phyloP scores from a whole-genome alignment of 2,797 vertebrate genomes.

The Menidia menidia region DNA sequence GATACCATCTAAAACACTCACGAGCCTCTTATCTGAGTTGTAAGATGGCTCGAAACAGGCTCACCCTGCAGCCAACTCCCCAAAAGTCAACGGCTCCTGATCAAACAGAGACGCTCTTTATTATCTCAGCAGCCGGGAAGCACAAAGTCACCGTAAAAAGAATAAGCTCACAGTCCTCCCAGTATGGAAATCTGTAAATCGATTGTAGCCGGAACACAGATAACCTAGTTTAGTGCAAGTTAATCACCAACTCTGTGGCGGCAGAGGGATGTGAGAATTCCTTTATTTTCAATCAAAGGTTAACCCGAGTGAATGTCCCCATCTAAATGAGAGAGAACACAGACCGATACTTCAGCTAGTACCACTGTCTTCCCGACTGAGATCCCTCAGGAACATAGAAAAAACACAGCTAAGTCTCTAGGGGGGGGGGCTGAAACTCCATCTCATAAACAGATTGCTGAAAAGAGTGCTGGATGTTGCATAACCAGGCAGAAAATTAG shows the following conservation, averaged over 20 bases:
- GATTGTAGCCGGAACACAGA: constrained; percentile 25
- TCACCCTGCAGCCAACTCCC: constrained; percentile 40
- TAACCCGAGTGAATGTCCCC: constrained; percentile 17
- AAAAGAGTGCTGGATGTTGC: constrained; percentile 14
- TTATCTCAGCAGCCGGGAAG: constrained; percentile 7
- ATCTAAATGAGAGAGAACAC: background rate
- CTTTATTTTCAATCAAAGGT: constrained; percentile 31
- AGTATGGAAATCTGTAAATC: constrained; percentile 23
- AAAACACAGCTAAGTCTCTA: background rate
- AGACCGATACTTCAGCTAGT: background rate
- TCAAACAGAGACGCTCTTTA: constrained; percentile 62
- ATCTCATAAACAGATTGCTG: background rate
- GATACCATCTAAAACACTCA: constrained; percentile 4
- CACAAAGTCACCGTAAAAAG: constrained; percentile 17
- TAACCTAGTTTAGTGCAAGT: constrained; percentile 21
- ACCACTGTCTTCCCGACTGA: background rate
- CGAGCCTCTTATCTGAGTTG: too few relatives aligned
- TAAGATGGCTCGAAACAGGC: background rate
- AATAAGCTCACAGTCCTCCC: constrained; percentile 10
- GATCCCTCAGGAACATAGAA: background rate
- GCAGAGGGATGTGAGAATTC: background rate
- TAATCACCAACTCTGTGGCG: constrained; percentile 54
- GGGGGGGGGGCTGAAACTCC: background rate
- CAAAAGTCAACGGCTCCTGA: constrained; percentile 47
- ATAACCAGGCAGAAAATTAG: constrained; percentile 28